phyloP scores from a whole-genome alignment of 2,888 invertebrate species.

The Eupeodes latifasciatus region DNA sequence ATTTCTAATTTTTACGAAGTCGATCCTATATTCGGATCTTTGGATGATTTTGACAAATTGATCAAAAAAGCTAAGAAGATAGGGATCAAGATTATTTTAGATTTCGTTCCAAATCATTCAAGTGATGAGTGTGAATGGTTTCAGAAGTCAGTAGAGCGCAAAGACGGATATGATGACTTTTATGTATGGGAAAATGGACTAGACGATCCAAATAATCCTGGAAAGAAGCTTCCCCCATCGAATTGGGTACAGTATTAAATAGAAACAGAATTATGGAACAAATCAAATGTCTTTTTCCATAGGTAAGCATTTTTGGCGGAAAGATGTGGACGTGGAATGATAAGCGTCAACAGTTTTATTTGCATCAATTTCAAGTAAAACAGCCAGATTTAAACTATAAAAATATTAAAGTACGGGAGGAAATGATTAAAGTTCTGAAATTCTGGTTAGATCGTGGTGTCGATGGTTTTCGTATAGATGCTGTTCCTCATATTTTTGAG shows the following conservation, averaged over 20 bases:
- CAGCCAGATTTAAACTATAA: conserved; percentile 93
- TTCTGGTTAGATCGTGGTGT: conserved; percentile 91
- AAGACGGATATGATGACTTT: conserved; percentile 88
- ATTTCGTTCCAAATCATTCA: conserved; percentile 90
- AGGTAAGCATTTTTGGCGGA: conserved; percentile 86
- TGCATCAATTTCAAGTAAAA: conserved; percentile 87
- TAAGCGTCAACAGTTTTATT: conserved; percentile 87
- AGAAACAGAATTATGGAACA: not conserved
- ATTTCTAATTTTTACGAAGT: conserved; percentile 88
- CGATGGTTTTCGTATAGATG: conserved; percentile 91
- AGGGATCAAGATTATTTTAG: conserved; percentile 86
- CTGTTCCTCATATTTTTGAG: conserved; percentile 87
- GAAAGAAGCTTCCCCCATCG: conserved; percentile 77
- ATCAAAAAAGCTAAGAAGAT: conserved; percentile 85
- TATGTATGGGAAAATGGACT: conserved; percentile 90
- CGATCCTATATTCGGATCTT: conserved; percentile 87
- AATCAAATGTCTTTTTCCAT: not conserved
- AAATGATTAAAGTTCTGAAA: conserved; percentile 87
- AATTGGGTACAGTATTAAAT: conserved; percentile 79
- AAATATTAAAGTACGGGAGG: conserved; percentile 88
- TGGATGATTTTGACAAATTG: conserved; percentile 88
- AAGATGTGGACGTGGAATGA: conserved; percentile 89
- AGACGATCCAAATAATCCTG: conserved; percentile 76
- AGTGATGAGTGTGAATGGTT: conserved; percentile 95
- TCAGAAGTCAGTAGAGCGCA: conserved; percentile 87